Percentiles rank a stretch among this genome's conserved stretches.
Evolutionary conservation across 2,797 vertebrate species (phyloP).

Genomic region (Pseudochirops corinnae): DNA sequence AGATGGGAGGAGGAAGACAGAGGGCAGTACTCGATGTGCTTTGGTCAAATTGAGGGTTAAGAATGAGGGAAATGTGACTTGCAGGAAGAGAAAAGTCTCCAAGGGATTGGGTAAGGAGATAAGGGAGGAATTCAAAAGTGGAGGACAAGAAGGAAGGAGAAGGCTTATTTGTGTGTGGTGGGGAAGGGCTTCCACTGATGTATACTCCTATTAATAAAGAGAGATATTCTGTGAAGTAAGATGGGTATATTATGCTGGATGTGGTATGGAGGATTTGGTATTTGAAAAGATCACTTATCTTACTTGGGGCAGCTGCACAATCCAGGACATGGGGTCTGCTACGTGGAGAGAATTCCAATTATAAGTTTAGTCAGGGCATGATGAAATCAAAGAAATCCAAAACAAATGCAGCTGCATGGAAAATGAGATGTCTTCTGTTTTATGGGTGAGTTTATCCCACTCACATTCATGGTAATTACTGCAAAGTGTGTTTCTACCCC

Average conservation of each 20-base stretch:
- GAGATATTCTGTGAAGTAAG: background rate
- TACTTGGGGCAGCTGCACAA: background rate
- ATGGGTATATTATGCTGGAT: background rate
- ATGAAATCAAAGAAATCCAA: background rate
- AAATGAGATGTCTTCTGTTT: background rate
- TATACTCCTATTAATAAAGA: background rate
- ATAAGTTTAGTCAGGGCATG: background rate
- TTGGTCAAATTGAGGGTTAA: no score
- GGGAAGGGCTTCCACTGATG: background rate
- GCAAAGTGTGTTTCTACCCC: background rate
- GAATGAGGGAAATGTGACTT: no score
- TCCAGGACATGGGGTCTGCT: background rate
- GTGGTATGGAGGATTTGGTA: background rate
- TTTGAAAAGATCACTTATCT: background rate
- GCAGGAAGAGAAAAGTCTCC: no score
- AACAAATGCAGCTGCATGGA: background rate
- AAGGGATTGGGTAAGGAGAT: background rate
- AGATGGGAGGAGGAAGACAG: no score
- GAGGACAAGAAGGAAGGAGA: background rate
- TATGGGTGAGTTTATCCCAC: background rate
- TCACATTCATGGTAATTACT: background rate
- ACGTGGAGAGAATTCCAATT: background rate
- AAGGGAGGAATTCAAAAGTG: background rate
- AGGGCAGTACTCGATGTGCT: no score
- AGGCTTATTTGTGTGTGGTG: background rate